Percentiles rank a stretch among this genome's conserved stretches.
These are phyloP conservation scores for Heliconius eleuchia DNA, from an alignment of 1,140 invertebrate species.

Conservation along the genomic window DNA sequence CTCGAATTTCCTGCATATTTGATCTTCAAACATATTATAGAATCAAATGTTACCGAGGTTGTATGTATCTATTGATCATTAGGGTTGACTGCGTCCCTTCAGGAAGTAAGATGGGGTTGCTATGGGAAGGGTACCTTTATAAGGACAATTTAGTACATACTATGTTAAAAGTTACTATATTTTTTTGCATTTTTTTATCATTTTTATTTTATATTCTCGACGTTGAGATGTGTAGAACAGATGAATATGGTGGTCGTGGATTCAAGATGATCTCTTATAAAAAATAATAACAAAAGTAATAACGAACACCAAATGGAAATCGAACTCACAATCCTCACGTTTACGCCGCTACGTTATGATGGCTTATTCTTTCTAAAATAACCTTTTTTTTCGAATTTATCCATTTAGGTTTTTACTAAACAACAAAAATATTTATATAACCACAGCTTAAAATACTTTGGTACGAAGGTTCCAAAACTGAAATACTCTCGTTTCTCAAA, in stretches of 20 bases:
- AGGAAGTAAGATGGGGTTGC: background rate
- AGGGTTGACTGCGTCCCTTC: conserved; percentile 3
- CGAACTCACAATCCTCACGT: too few species aligned
- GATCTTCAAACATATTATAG: background rate
- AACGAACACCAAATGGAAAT: too few species aligned
- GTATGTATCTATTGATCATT: conserved; percentile 11
- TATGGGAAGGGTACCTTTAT: background rate
- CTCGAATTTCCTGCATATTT: background rate
- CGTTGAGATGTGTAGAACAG: too few species aligned
- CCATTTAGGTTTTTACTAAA: too few species aligned
- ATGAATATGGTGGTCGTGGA: too few species aligned
- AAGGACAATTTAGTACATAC: background rate
- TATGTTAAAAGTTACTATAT: background rate
- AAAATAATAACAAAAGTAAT: too few species aligned
- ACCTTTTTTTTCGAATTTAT: too few species aligned
- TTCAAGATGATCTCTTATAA: too few species aligned
- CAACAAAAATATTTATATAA: background rate
- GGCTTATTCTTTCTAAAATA: too few species aligned
- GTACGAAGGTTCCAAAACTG: background rate
- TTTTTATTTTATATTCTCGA: background rate
- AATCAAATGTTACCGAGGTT: background rate
- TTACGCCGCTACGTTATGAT: too few species aligned
- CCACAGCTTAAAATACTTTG: too few species aligned
- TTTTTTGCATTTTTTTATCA: background rate
- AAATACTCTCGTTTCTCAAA: background rate